These are phyloP conservation scores for Mesembrinibis cayennensis DNA, from an alignment of 2,113 vertebrate species.

Conservation along the genomic window DNA sequence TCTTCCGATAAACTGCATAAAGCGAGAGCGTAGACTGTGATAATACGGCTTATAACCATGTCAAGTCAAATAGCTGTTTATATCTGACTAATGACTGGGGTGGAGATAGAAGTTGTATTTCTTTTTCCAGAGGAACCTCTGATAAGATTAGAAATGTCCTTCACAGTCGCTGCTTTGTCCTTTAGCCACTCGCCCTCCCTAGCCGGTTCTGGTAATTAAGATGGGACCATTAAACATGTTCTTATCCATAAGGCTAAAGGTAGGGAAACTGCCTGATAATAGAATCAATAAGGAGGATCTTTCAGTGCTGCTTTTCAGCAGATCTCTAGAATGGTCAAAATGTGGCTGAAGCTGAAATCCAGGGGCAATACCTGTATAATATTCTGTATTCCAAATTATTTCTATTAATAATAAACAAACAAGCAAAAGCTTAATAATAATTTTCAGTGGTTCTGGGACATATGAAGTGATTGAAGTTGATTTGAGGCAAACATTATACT, in stretches of 20 bases:
- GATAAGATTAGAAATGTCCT: constrained; percentile 23
- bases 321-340: not conserved
- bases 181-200: not conserved
- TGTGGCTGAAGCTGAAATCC: not conserved
- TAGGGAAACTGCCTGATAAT: not conserved
- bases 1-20: not conserved
- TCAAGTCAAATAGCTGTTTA: not conserved
- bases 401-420: not conserved
- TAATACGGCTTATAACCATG: not conserved
- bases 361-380: not conserved
- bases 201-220: constrained; percentile 12
- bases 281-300: not conserved
- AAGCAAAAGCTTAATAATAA: not conserved
- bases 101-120: not conserved
- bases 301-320: not conserved
- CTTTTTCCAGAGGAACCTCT: not conserved
- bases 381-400: not conserved
- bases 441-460: not conserved
- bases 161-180: not conserved
- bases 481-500: not conserved
- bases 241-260: not conserved
- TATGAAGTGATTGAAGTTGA: not conserved
- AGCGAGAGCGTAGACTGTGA: not conserved
- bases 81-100: constrained; percentile 21
- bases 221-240: not conserved